Conservation (phyloP, 2,113 vertebrate species). For the Herpetotheres cachinnans region DNA sequence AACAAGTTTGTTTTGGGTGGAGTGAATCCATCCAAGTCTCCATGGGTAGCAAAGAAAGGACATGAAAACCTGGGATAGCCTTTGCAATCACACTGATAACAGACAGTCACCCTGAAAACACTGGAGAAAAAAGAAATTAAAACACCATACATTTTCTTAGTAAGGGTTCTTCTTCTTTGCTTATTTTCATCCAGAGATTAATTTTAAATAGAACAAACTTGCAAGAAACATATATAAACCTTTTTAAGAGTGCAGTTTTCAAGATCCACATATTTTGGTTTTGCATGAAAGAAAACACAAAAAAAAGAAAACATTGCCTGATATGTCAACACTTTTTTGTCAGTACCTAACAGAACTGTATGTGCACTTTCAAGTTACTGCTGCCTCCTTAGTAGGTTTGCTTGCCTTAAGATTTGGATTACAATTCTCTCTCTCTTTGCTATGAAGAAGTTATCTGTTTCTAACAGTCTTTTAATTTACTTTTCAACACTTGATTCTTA, state of each 20-base stretch:
- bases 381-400: not conserved
- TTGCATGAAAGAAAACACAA: not conserved
- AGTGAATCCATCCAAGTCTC: constrained; percentile 13
- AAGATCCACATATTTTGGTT: not conserved
- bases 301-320: not conserved
- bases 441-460: not conserved
- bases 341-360: not conserved
- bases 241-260: not conserved
- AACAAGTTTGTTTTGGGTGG: constrained; percentile 26
- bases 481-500: not conserved
- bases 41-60: not conserved
- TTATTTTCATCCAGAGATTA: not conserved
- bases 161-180: not conserved
- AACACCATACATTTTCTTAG: not conserved
- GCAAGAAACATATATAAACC: not conserved
- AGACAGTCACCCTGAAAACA: not conserved
- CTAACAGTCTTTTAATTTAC: not conserved
- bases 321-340: not conserved
- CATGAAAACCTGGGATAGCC: constrained; percentile 2
- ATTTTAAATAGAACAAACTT: not conserved
- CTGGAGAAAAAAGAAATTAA: not conserved
- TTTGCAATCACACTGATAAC: not conserved
- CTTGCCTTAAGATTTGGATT: not conserved
- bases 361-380: not conserved
- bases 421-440: not conserved